Base-by-base conservation (phyloP, 1,140 invertebrate genomes). In the Maconellicoccus hirsutus region DNA sequence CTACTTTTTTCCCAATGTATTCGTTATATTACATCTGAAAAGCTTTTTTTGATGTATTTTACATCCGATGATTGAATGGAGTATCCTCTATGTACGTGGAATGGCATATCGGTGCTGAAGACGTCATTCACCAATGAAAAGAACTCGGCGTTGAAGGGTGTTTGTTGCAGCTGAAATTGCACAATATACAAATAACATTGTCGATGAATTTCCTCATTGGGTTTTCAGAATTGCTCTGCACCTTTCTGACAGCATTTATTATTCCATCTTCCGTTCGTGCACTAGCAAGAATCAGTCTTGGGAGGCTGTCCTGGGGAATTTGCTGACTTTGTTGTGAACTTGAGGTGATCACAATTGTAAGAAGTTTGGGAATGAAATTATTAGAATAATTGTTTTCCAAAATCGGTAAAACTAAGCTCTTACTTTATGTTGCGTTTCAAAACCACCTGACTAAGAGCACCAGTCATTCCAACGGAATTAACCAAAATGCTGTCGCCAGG, bases 381-480 rank as follows among this genome's bases (percentile, higher is more conserved):
- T n/a, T n/a, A n/a, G n/a, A n/a, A n/a, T n/a, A n/a, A n/a, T n/a
- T n/a, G n/a, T n/a, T n/a, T n/a, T n/a, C n/a, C n/a, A n/a, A n/a
- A n/a, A n/a, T n/a, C n/a, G n/a, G n/a, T n/a, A n/a, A n/a, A n/a
- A n/a, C n/a, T n/a, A n/a, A n/a, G n/a, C n/a, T n/a, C 10, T 63
- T 39, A 70, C 10, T 77, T 77, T 22, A 70, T 70, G 63, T 77
- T 75, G 39, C 71, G 52, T 74, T 79, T 79, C 0, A 87, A 70
- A 25, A 87, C 75, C 12, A 81, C 76, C 77, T 87, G 86, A 26
- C 82, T 83, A 76, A 85, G 86, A 22, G 82, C 79, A 38, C 86
- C 85, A 73, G 85, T 83, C 76, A 87, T 84, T 14, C 85, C 85
- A 78, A 87, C 86, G 26, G 83, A 84, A 75, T 83, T 87, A 10